Conservation (phyloP, 2,888 invertebrate species). For the Crepidodera aurea region DNA sequence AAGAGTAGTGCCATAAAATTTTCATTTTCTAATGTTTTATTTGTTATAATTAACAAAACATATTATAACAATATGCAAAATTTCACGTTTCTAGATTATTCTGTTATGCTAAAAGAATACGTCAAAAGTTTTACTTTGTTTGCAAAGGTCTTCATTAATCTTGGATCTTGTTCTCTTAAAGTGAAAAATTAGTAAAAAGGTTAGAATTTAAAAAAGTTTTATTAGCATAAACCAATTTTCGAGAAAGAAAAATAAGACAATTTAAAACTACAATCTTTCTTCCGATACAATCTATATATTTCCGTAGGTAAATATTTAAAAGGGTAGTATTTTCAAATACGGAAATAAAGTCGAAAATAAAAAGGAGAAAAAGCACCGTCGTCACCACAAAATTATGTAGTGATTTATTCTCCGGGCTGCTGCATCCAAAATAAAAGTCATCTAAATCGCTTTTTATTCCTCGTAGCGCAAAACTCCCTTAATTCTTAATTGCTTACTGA, state of each 20-base stretch:
- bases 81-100: no score
- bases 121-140: no score
- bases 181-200: no score
- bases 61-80: no score
- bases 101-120: no score
- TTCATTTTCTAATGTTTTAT: no score
- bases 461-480: constrained; percentile 58
- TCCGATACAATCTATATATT: constrained; percentile 13
- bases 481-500: constrained; percentile 63
- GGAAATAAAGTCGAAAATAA: constrained; percentile 40
- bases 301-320: constrained; percentile 31
- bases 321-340: constrained; percentile 31
- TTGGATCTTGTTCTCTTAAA: no score
- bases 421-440: constrained; percentile 58
- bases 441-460: constrained; percentile 60
- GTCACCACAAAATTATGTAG: constrained; percentile 47
- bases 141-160: no score
- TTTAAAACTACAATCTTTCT: background rate
- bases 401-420: constrained; percentile 52
- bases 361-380: constrained; percentile 40
- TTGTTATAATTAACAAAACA: no score
- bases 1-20: no score
- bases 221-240: no score
- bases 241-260: background rate
- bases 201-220: no score